Base-by-base conservation (phyloP, 1,140 invertebrate genomes). In the Lucilia sericata region DNA sequence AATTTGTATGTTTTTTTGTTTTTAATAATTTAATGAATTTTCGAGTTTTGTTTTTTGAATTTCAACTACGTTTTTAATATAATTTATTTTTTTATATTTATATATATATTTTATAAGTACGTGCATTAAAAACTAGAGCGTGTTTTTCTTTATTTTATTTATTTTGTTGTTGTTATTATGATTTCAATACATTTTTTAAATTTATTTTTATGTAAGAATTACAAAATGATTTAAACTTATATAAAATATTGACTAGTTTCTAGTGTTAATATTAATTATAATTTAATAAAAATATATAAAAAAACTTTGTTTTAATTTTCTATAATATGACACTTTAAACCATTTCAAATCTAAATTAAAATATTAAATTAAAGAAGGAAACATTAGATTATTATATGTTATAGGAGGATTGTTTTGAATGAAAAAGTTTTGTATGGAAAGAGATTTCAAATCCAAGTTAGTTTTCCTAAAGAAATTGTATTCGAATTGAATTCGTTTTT, bases 111-210 rank as follows among this genome's bases (percentile, higher is more conserved):
- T 80, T 80, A 80, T 80, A 80, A 80, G 36, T 80, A 80, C 76
- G 76, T 80, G 76, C 76, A 49, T 80, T 80, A 80, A 80, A 80
- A 80, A 80, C 36, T 49, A 80, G 76, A 80, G 76, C 76, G 76
- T 80, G 76, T 49, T 49, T 80, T 76, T 21, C 5, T 49, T 51
- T 80, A 30, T 30, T 30, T 30, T 30, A 30, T 30, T 30, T 30
- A 30, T 42, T 5, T 55, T 55, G 7, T 55, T 42, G 19, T 78
- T 75, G 14, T 75, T 75, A 30, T 75, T 75, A 34, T 78, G 34
- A 78, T 19, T 78, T 47, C 34, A 60, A 60, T 60, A 78, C 36
- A 8, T 78, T 5, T 42, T 78, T 47, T 1, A 17, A 42, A 17
- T 78, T 12, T 36, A 5, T 34, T 75, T 34, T 42, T 14, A 21